Conservation (phyloP, 2,113 vertebrate genomes). For the Poeciliopsis prolifica region DNA sequence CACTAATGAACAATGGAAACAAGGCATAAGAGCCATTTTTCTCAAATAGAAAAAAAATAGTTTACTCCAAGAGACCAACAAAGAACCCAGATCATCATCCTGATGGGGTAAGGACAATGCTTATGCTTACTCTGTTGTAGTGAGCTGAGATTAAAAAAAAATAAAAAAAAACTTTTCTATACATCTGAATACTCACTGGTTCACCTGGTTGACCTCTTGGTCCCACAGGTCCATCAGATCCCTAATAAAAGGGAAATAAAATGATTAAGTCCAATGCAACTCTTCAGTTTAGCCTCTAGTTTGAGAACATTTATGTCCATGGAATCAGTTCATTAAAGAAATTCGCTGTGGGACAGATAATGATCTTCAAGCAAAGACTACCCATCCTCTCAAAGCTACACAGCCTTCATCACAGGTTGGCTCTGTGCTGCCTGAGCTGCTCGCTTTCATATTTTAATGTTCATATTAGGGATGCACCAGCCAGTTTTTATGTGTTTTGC, state of each 20-base stretch:
- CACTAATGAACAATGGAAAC: too few relatives aligned
- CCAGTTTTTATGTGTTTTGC: conserved; percentile 40
- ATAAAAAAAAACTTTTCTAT: background rate
- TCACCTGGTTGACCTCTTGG: conserved; percentile 89
- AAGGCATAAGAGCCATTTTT: too few relatives aligned
- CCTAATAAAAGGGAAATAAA: conserved; percentile 72
- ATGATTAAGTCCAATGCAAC: conserved; percentile 21
- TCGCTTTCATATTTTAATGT: conserved; percentile 48
- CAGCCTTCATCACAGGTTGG: conserved; percentile 32
- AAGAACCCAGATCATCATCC: too few relatives aligned
- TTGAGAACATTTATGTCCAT: conserved; percentile 43
- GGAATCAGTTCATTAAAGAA: conserved; percentile 61
- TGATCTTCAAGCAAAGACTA: conserved; percentile 52
- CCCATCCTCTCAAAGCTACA: conserved; percentile 22
- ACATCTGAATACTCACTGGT: conserved; percentile 83
- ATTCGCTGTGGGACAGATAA: conserved; percentile 59
- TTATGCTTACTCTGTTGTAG: background rate
- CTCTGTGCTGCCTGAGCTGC: conserved; percentile 41
- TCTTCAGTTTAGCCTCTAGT: conserved; percentile 25
- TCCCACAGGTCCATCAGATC: conserved; percentile 84
- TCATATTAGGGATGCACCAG: conserved; percentile 27
- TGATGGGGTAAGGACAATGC: too few relatives aligned
- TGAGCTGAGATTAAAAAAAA: background rate
- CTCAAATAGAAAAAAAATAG: too few relatives aligned
- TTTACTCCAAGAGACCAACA: too few relatives aligned